Evolutionary conservation across 2,888 invertebrate species (phyloP).

Genomic region (Lamellibrachia columna): DNA sequence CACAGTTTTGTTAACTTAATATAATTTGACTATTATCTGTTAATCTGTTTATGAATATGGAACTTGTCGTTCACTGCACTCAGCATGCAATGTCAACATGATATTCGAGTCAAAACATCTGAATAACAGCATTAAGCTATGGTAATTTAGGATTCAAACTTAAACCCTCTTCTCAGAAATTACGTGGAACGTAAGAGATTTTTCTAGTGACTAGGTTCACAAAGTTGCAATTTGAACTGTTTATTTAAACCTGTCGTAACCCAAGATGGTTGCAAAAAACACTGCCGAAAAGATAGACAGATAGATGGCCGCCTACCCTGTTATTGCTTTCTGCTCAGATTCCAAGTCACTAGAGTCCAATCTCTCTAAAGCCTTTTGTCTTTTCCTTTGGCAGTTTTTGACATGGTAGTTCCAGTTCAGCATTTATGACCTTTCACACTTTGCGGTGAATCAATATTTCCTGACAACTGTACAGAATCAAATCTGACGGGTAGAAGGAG

Average conservation of each 20-base stretch:
- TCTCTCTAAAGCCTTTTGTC: neutral
- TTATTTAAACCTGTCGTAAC: neutral
- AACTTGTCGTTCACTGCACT: too few species aligned
- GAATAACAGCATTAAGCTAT: too few species aligned
- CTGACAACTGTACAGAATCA: neutral
- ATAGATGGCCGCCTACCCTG: neutral
- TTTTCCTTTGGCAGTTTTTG: constrained; percentile 1
- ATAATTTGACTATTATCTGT: too few species aligned
- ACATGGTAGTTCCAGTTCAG: neutral
- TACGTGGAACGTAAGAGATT: neutral
- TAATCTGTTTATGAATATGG: too few species aligned
- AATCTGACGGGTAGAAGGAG: neutral
- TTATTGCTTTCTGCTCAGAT: neutral
- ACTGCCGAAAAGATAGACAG: neutral
- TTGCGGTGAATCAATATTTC: neutral
- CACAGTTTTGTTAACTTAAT: too few species aligned
- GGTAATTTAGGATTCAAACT: neutral
- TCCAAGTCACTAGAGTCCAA: neutral
- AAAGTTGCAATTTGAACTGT: neutral
- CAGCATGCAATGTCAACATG: too few species aligned
- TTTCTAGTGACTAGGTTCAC: neutral
- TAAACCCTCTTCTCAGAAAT: neutral
- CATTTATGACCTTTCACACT: neutral
- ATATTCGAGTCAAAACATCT: too few species aligned
- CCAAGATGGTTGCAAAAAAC: neutral